Evolutionary conservation across 2,888 invertebrate genomes (phyloP).

Genomic region (Idaea biselata): DNA sequence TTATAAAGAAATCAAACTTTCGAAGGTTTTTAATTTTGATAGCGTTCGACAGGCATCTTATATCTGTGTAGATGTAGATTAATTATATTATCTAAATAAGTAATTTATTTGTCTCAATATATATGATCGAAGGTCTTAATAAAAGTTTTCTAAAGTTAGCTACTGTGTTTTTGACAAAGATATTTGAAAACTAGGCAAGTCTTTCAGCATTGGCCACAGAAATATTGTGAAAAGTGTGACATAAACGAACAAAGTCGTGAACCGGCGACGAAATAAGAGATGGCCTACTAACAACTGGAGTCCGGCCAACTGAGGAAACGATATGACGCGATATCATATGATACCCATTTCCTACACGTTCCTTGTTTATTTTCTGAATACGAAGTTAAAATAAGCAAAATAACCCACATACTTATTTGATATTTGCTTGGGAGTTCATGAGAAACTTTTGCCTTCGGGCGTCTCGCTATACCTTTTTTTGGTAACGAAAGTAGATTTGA

Average conservation of each 20-base stretch:
- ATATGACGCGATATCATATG: conserved; percentile 23
- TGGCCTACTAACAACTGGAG: conserved; percentile 42
- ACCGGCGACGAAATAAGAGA: conserved; percentile 38
- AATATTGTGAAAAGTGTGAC: conserved; percentile 18
- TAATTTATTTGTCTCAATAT: no score
- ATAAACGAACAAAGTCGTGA: conserved; percentile 34
- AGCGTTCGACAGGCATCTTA: no score
- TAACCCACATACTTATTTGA: not conserved
- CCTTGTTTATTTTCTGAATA: conserved; percentile 10
- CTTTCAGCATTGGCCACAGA: not conserved
- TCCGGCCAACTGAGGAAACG: conserved; percentile 41
- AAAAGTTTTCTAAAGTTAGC: not conserved
- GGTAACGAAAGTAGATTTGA: conserved; percentile 12
- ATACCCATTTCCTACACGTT: conserved; percentile 21
- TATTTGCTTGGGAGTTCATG: not conserved
- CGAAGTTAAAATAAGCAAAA: not conserved
- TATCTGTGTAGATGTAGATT: no score
- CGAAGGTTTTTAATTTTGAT: no score
- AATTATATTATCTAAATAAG: no score
- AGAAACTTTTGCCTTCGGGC: not conserved
- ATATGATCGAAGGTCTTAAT: no score
- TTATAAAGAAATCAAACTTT: no score
- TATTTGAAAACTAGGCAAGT: not conserved
- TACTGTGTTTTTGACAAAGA: not conserved
- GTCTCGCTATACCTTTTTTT: not conserved